Percentiles rank a stretch among this genome's conserved stretches.
Evolutionary conservation across 2,113 vertebrate species (phyloP).

Genomic region (Phyllostomus discolor): DNA sequence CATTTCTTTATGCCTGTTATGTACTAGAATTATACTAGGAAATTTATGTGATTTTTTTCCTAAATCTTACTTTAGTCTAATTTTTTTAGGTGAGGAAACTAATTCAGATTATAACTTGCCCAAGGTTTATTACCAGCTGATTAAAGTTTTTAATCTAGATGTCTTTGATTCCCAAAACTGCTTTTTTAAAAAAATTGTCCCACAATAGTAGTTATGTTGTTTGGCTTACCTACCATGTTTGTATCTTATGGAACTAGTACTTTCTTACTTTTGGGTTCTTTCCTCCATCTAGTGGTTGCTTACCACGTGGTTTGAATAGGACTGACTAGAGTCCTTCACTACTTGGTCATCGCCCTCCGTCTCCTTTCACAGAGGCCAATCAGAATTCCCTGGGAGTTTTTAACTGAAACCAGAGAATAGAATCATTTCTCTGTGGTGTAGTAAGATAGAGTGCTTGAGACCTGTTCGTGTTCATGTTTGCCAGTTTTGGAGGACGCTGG

Average conservation of each 20-base stretch:
- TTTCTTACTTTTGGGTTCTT: neutral
- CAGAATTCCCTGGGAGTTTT: neutral
- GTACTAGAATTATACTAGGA: neutral
- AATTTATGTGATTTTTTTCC: neutral
- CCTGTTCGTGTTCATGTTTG: neutral
- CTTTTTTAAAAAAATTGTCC: neutral
- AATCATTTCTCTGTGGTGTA: neutral
- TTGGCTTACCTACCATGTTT: neutral
- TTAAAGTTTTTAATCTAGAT: neutral
- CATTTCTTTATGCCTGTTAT: neutral
- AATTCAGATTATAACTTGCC: neutral
- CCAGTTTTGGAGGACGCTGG: neutral
- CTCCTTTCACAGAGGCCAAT: neutral
- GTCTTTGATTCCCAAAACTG: neutral
- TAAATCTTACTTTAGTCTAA: neutral
- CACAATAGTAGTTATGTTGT: neutral
- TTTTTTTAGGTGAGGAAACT: neutral
- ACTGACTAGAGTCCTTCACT: neutral
- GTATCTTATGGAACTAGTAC: neutral
- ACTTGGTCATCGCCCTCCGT: neutral
- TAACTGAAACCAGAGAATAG: neutral
- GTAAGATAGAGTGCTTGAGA: neutral
- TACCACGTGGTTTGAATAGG: neutral
- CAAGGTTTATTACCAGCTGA: neutral
- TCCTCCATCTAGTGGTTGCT: neutral